Evolutionary conservation across 1,140 invertebrate genomes (phyloP).

Genomic region (Caenorhabditis latens): DNA sequence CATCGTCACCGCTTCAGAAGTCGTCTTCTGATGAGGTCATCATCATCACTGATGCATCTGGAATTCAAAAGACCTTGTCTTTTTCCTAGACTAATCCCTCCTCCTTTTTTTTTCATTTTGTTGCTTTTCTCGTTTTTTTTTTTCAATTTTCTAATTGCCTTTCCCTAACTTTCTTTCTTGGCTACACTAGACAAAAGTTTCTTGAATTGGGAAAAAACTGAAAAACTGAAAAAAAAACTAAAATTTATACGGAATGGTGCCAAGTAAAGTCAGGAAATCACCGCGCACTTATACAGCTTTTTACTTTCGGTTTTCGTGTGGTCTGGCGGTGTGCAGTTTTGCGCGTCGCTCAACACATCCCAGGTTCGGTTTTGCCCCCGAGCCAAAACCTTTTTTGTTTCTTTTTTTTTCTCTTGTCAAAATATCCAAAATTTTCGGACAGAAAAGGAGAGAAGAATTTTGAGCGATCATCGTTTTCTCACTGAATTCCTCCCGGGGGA

Average conservation of each 20-base stretch:
- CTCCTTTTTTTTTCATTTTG: neutral
- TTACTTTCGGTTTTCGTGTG: too few species aligned
- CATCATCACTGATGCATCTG: conserved; percentile 30
- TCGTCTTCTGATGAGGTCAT: neutral
- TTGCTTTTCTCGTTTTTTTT: neutral
- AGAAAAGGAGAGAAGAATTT: neutral
- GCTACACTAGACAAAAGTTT: neutral
- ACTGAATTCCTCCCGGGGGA: neutral
- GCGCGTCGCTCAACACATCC: too few species aligned
- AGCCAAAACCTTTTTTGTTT: neutral
- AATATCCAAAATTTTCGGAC: neutral
- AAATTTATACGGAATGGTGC: neutral
- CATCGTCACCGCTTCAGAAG: neutral
- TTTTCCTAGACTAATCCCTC: conserved; percentile 1
- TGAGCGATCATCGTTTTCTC: conserved; percentile 41
- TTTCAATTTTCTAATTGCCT: conserved; percentile 41
- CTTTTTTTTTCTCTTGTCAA: neutral
- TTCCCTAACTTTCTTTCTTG: neutral
- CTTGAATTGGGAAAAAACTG: too few species aligned
- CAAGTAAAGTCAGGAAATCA: neutral
- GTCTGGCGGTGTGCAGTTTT: too few species aligned
- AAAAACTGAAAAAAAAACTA: neutral
- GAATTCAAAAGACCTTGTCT: neutral
- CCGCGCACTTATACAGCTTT: too few species aligned
- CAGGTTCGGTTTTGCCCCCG: too few species aligned